Base-by-base conservation (phyloP, 2,888 invertebrate genomes). In the Diaprepes abbreviatus region DNA sequence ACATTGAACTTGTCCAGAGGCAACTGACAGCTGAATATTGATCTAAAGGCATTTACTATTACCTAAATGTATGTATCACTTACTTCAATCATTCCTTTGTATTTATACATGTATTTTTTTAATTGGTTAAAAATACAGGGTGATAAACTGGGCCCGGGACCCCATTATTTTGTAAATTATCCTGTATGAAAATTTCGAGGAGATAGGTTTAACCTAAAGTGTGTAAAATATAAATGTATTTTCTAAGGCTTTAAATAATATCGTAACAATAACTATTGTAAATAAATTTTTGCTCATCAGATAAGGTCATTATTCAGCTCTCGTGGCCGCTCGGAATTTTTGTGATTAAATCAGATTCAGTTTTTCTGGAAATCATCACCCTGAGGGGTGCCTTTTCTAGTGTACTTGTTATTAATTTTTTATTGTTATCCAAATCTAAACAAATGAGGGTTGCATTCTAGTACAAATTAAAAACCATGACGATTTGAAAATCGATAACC, bases 381-480 rank as follows among this genome's bases (percentile, higher is more conserved):
- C 9, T 1, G 1, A 50, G 14, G 36, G 48, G 43, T 17, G 17
- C 17, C 17, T 17, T 19, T 43, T 43, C 43, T 43, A 43, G 43
- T 10, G 12, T 28, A 40, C 33, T 59, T 58, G 38, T 77, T 76
- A 73, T 72, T 74, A 75, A 76, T 77, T 74, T 77, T 77, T 73
- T 73, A 75, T 77, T 76, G 75, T 77, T 76, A 74, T 78, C 76
- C 79, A 79, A 48, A 76, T 79, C 75, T 75, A 4, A 76, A 75
- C 74, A 73, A 75, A 74, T 74, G 81, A 80, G 81, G 81, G 80
- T 80, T 79, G 81, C 82, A 81, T 79, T 80, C 77, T 80, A 84
- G 84, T 84, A 84, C 84, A 83, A 83, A 83, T 80, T 73, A 72
- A 59, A 59, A 19, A 45, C 31, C 50, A 36, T n/a, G 24, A 31